Base-by-base conservation (phyloP, 2,113 vertebrate species). In the Prunella fulvescens region DNA sequence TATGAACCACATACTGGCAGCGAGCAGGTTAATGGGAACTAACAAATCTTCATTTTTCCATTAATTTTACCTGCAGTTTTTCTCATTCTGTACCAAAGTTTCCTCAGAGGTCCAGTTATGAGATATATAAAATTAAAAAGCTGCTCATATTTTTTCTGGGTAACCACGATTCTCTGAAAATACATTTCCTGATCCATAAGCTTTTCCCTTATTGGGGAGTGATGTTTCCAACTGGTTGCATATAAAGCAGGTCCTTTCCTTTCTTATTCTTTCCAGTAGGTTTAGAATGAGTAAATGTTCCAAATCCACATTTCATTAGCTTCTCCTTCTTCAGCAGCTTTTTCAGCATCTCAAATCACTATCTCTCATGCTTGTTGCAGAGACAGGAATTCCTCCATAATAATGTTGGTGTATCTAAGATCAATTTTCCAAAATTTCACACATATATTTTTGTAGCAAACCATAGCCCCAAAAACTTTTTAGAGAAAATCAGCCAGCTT, bases 221-320 rank as follows among this genome's bases (percentile, higher is more conserved):
- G 62, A 47, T 58, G 18, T 56, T 77, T 92, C 62, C 82, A 83
- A 12, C 2, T 56, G 60, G 29, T 50, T 81, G 29, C 0, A 7
- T 71, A 54, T 71, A 80, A 86, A 58, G 9, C n/a, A 82, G 29
- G 33, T 83, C 14, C 29, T 92, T 95, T 81, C 71, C 28, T 58
- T 76, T 91, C 17, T 39, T 91, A 91, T 86, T 71, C 86, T 88
- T 94, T 90, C 82, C 53, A 94, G 45, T 25, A 83, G 24, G 31
- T 95, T 95, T 66, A 87, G 64, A 76, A 86, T 60, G 33, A 91
- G 14, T 76, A 77, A 90, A 58, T 80, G 24, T 91, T 96, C 71
- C 93, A 93, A 89, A 96, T 87, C 20, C 33, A 73, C 16, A 37
- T 91, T 96, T 95, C 66, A 80, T 92, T 83, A 58, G 9, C 15